Evolutionary conservation across 2,113 vertebrate genomes (phyloP).

Genomic region (Coregonus clupeaformis): DNA sequence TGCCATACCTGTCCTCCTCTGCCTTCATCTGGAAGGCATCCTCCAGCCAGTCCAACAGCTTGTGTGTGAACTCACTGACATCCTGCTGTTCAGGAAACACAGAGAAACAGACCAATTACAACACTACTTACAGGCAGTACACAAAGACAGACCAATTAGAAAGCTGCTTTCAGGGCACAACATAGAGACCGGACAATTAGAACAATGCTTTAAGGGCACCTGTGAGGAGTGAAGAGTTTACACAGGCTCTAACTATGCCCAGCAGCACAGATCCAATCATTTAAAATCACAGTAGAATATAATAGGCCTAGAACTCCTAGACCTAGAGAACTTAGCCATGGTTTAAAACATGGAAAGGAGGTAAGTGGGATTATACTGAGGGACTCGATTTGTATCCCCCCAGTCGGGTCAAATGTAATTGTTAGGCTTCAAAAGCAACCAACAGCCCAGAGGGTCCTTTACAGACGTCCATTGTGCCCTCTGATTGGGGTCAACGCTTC

Average conservation of each 20-base stretch:
- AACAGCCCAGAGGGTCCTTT: neutral
- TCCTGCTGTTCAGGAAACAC: constrained; percentile 83
- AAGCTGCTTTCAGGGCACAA: too few species aligned
- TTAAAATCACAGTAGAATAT: constrained; percentile 16
- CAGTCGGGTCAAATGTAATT: neutral
- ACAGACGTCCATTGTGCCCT: constrained; percentile 28
- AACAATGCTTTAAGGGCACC: too few species aligned
- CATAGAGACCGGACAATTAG: too few species aligned
- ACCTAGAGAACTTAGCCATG: constrained; percentile 7
- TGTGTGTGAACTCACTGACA: constrained; percentile 98
- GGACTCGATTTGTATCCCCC: neutral
- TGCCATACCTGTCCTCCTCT: constrained; percentile 82
- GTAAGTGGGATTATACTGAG: neutral
- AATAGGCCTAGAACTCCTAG: constrained; percentile 1
- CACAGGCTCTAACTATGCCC: too few species aligned
- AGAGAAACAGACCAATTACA: constrained; percentile 12
- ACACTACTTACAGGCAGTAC: neutral
- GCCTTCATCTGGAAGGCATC: constrained; percentile 97
- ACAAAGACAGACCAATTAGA: neutral
- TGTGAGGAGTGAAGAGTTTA: too few species aligned
- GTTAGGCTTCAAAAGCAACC: constrained; percentile 37
- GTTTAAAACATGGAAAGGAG: constrained; percentile 5
- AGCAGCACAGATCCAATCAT: neutral
- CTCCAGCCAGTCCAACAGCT: constrained; percentile 96
- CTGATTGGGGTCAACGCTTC: constrained; percentile 53